Percentiles rank a stretch among this genome's conserved stretches.
These are phyloP conservation scores for Drosophila kanekoi DNA, from an alignment of 2,888 invertebrate genomes.

Conservation along the genomic window DNA sequence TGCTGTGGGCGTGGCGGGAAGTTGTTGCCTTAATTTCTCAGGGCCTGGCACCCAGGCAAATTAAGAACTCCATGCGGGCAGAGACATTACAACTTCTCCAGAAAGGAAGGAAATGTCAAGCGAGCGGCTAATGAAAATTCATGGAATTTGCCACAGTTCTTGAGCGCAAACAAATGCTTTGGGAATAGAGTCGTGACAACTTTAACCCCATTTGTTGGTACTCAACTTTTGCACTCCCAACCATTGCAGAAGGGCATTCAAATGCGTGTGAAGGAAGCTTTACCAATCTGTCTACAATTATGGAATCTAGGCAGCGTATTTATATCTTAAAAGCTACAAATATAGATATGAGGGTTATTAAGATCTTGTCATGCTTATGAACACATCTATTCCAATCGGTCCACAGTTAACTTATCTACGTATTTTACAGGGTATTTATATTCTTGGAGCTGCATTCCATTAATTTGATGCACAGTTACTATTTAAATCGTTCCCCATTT, in stretches of 20 bases:
- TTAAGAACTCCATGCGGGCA: conserved; percentile 40
- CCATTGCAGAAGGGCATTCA: background rate
- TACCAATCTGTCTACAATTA: too few relatives aligned
- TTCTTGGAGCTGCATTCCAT: too few relatives aligned
- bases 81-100: conserved; percentile 21
- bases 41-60: conserved; percentile 17
- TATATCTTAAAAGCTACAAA: too few relatives aligned
- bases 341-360: too few relatives aligned
- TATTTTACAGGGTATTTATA: too few relatives aligned
- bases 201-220: conserved; percentile 8
- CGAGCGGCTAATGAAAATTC: conserved; percentile 40
- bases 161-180: conserved; percentile 14
- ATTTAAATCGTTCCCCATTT: conserved; percentile 12
- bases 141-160: conserved; percentile 27
- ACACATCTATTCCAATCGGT: too few relatives aligned
- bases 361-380: too few relatives aligned
- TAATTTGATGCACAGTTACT: too few relatives aligned
- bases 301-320: too few relatives aligned
- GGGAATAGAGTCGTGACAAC: conserved; percentile 30
- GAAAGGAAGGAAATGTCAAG: conserved; percentile 25
- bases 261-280: background rate
- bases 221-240: background rate
- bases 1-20: conserved; percentile 31
- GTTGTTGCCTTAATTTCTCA: background rate
- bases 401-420: too few relatives aligned